A percentile compares a stretch with the other conserved stretches of the same genome.
Conservation (phyloP, 1,140 invertebrate species). For the Littorina saxatilis region DNA sequence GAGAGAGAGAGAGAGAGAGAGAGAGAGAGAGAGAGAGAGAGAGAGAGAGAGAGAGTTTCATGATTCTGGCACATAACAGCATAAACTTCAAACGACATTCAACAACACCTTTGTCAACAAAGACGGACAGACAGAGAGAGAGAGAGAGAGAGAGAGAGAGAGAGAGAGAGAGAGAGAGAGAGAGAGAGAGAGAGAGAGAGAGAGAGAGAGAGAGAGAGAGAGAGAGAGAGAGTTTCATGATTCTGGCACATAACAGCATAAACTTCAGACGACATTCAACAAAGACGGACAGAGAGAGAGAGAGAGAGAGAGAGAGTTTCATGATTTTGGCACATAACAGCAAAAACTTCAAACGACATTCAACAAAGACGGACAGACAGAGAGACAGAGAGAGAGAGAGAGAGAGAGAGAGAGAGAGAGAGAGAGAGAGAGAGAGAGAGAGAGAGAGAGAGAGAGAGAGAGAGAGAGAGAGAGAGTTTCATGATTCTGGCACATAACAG, state of each 20-base stretch:
- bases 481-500: not conserved
- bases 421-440: conserved; percentile 5
- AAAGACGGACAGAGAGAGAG: conserved; percentile 1
- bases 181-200: not conserved
- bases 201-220: not conserved
- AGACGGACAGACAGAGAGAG: not conserved
- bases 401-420: too few relatives aligned
- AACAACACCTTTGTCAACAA: not conserved
- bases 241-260: not conserved
- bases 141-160: not conserved
- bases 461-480: conserved; percentile 3
- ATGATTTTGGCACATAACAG: not conserved
- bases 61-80: not conserved
- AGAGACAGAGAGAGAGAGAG: not conserved
- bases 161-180: conserved; percentile 14
- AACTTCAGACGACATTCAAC: not conserved
- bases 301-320: conserved; percentile 5
- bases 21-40: not conserved
- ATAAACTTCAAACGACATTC: not conserved
- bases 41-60: conserved; percentile 2
- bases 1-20: not conserved
- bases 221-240: not conserved
- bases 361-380: conserved; percentile 23
- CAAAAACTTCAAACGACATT: too few relatives aligned
- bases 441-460: not conserved